phyloP scores from a whole-genome alignment of 2,888 invertebrate species.

The Tortricodes alternella region DNA sequence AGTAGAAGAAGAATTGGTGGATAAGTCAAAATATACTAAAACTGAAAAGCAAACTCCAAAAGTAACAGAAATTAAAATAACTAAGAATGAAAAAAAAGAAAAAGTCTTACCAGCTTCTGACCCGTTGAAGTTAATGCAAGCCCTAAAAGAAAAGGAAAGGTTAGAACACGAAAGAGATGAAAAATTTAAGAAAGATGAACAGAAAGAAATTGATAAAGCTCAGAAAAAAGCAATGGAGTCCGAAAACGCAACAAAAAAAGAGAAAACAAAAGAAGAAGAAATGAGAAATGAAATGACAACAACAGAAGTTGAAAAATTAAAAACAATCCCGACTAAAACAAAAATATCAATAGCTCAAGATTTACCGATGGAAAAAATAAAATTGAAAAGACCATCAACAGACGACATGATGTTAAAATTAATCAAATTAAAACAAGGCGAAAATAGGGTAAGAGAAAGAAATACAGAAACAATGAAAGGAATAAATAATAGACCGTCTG shows the following conservation, averaged over 20 bases:
- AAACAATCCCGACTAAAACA: no score
- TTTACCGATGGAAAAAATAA: no score
- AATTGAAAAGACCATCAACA: slow-evolving; percentile 38
- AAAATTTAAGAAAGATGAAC: not conserved
- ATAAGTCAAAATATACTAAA: not conserved
- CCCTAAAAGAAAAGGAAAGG: not conserved
- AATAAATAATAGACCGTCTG: no score
- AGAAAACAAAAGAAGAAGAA: no score
- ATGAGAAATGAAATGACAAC: not conserved
- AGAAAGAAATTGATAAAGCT: not conserved
- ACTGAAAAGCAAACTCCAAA: not conserved
- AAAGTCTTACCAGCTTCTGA: no score
- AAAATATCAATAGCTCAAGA: no score
- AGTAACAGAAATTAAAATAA: not conserved
- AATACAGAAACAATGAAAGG: not conserved
- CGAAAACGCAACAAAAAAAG: not conserved
- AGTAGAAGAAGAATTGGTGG: slow-evolving; percentile 37
- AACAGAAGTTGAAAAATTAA: not conserved
- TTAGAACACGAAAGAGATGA: not conserved
- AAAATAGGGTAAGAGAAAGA: not conserved
- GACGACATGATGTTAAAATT: slow-evolving; percentile 47
- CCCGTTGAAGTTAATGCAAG: not conserved
- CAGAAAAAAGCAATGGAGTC: not conserved
- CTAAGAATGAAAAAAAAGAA: not conserved
- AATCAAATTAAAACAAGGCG: slow-evolving; percentile 45